These are phyloP conservation scores for Malthinus seriepunctatus DNA, from an alignment of 2,888 invertebrate genomes.

Conservation along the genomic window DNA sequence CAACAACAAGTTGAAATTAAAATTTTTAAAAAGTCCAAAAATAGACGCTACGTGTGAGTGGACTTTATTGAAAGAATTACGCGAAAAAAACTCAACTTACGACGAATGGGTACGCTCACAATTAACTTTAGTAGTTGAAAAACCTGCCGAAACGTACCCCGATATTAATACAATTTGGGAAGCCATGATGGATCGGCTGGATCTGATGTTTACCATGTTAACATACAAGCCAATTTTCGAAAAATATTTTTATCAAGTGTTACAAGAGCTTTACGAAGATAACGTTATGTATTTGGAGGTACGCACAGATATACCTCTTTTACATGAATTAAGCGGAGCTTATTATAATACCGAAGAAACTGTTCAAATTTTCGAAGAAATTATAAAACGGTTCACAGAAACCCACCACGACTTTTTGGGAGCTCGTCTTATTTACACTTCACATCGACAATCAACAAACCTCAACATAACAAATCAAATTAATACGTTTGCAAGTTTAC, in stretches of 20 bases:
- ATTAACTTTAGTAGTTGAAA: constrained; percentile 35
- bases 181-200: constrained; percentile 54
- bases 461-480: constrained; percentile 44
- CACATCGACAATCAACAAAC: constrained; percentile 53
- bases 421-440: constrained; percentile 64
- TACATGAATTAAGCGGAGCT: constrained; percentile 62
- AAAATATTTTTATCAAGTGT: constrained; percentile 59
- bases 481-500: background rate
- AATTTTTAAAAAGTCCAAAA: constrained; percentile 41
- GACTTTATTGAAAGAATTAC: constrained; percentile 55
- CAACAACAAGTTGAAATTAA: constrained; percentile 38
- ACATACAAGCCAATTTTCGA: constrained; percentile 61
- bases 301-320: constrained; percentile 56
- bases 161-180: constrained; percentile 57
- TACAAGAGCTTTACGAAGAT: constrained; percentile 64
- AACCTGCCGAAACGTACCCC: constrained; percentile 44
- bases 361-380: constrained; percentile 55
- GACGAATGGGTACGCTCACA: constrained; percentile 28
- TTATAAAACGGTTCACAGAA: constrained; percentile 56
- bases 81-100: constrained; percentile 37
- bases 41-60: constrained; percentile 47
- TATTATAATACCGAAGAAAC: constrained; percentile 55
- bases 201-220: constrained; percentile 54
- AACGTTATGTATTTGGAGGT: constrained; percentile 67
- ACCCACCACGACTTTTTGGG: constrained; percentile 64